Evolutionary conservation across 2,888 invertebrate species (phyloP), one percentile per base, ranked within the genome.

Genomic region (Platycnemis pennipes): DNA sequence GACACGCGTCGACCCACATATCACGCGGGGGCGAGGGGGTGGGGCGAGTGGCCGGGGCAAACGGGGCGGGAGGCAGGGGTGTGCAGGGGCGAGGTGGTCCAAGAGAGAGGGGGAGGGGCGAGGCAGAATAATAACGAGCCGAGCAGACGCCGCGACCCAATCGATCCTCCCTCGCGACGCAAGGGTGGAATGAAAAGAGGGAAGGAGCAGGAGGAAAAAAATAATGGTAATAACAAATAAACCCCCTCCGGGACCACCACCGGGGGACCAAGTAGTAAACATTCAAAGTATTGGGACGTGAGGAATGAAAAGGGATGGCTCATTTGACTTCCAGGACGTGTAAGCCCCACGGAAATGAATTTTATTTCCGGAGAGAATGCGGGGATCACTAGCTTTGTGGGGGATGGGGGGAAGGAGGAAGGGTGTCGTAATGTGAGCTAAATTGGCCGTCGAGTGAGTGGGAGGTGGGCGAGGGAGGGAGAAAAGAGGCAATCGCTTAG

Each of bases 1-100:
- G 37, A 37, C 77, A 37, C n/a, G 77, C 22, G 26, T 31, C 77
- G 77, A 77, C 77, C 77, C 77, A 77, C 77, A 77, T 77, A 77
- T 77, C 77, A 37, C 37, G 22, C 16, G 22, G 26, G 63, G 26
- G 26, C 22, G 16, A 19, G 22, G 63, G 77, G 26, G 31, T 31
- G 77, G 11, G 1, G 16, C 7, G 69, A 37, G 16, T 8, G 69
- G n/a, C 26, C n/a, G 63, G 0, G 49, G 49, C 13, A 11, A 16
- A 7, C 1, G 77, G 11, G 11, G 77, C 8, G 77, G 4, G 37
- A 2, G 37, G 26, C 13, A 13, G 77, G 77, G 77, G 63, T 3
- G 63, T 19, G 63, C 22, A n/a, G 26, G 63, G 26, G 22, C 8
- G 63, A 63, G n/a, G 63, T 7, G 11, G 11, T 49, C 19, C 0